Conservation (phyloP, 2,797 vertebrate species). For the Falco naumanni region DNA sequence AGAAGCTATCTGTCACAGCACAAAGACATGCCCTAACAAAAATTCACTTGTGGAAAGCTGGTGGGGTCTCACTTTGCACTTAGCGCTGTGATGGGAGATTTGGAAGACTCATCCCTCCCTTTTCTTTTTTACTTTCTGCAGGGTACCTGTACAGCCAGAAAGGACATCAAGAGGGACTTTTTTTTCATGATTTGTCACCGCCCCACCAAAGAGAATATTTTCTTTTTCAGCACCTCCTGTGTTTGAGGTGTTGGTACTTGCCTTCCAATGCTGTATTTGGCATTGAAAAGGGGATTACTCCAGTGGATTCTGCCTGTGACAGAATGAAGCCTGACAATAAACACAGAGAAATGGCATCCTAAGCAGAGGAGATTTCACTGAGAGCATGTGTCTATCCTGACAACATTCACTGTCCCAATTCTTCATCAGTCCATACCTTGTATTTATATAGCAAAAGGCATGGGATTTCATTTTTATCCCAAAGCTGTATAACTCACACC, state of each 20-base stretch:
- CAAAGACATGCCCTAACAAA: background rate
- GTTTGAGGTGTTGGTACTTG: background rate
- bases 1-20: background rate
- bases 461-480: background rate
- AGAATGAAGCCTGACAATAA: background rate
- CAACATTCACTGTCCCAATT: background rate
- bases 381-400: background rate
- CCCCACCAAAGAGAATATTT: background rate
- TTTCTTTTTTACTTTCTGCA: background rate
- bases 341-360: background rate
- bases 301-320: background rate
- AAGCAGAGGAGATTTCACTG: background rate
- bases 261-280: background rate
- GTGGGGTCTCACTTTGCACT: background rate
- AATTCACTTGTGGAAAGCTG: background rate
- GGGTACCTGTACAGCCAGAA: background rate
- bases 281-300: background rate
- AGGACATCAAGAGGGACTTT: background rate
- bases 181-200: background rate
- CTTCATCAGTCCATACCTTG: background rate
- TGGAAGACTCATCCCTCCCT: background rate
- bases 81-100: background rate
- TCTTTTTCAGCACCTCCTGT: background rate
- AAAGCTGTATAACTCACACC: background rate
- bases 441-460: background rate